Conservation (phyloP, 2,113 vertebrate genomes). For the Dipodomys spectabilis region DNA sequence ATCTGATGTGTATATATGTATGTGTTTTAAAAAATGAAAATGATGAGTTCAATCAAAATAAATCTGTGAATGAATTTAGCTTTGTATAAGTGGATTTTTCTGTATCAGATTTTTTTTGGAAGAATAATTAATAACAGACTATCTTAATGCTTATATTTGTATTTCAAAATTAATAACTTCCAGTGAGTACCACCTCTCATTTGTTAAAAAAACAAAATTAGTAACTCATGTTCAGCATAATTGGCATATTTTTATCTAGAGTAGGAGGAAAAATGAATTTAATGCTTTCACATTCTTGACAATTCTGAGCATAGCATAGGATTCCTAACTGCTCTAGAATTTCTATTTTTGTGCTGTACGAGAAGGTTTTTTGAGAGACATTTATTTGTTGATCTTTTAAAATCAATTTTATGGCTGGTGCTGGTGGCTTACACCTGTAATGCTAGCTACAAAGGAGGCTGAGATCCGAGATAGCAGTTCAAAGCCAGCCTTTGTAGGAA, state of each 20-base stretch:
- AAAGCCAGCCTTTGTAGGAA: too few relatives aligned
- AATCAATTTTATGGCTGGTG: too few relatives aligned
- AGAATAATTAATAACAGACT: not conserved
- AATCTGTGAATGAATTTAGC: not conserved
- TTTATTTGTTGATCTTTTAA: slow-evolving; percentile 65
- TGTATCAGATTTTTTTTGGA: slow-evolving; percentile 24
- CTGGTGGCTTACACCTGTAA: too few relatives aligned
- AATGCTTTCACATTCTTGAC: slow-evolving; percentile 36
- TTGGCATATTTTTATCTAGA: slow-evolving; percentile 26
- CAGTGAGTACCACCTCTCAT: too few relatives aligned
- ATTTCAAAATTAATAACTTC: slow-evolving; percentile 1
- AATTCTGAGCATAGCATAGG: slow-evolving; percentile 21
- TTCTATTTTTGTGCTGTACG: slow-evolving; percentile 42
- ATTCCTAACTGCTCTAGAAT: slow-evolving; percentile 46
- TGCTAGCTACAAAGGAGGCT: too few relatives aligned
- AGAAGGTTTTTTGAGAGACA: slow-evolving; percentile 66
- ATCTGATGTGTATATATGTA: not conserved
- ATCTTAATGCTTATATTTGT: slow-evolving; percentile 29
- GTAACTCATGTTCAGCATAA: not conserved
- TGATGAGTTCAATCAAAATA: not conserved
- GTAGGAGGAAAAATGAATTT: slow-evolving; percentile 13
- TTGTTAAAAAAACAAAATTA: not conserved
- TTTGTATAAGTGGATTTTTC: slow-evolving; percentile 28
- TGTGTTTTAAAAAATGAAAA: not conserved
- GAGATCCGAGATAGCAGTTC: too few relatives aligned